Evolutionary conservation across 2,113 vertebrate genomes (phyloP).

Genomic region (Amazona vittata): DNA sequence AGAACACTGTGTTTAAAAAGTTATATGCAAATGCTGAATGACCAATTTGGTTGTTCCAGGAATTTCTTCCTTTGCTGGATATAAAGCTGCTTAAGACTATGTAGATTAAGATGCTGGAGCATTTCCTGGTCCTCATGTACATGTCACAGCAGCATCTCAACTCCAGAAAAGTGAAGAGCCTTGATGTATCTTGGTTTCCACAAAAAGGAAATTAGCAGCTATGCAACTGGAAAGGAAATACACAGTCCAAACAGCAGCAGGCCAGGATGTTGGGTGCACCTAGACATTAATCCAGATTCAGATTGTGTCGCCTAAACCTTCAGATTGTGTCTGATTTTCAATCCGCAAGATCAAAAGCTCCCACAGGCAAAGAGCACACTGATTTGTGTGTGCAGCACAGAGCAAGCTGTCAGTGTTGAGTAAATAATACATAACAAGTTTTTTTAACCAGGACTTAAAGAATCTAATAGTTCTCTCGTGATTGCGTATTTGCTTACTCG

Average conservation of each 20-base stretch:
- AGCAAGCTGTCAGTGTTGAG: conserved; percentile 1
- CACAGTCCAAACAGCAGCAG: neutral
- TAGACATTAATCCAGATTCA: neutral
- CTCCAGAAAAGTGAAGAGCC: neutral
- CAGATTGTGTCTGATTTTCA: neutral
- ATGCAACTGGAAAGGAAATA: neutral
- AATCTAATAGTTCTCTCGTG: neutral
- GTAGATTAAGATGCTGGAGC: neutral
- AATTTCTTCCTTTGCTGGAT: neutral
- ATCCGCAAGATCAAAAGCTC: conserved; percentile 1
- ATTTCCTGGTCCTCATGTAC: neutral
- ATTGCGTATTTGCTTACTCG: conserved; percentile 20
- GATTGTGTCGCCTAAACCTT: neutral
- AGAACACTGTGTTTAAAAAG: neutral
- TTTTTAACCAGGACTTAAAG: conserved; percentile 29
- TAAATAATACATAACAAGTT: conserved; percentile 55
- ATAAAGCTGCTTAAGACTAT: neutral
- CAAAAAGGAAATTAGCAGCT: neutral
- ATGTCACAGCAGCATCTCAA: neutral
- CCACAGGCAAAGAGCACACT: rapidly evolving
- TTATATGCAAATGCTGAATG: neutral
- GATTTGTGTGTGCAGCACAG: neutral
- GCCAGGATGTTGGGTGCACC: neutral
- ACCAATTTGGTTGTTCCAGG: neutral
- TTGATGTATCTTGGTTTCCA: neutral